Percentiles rank a stretch among this genome's conserved stretches.
phyloP scores from a whole-genome alignment of 2,797 vertebrate species.

The Poecilia gillii region DNA sequence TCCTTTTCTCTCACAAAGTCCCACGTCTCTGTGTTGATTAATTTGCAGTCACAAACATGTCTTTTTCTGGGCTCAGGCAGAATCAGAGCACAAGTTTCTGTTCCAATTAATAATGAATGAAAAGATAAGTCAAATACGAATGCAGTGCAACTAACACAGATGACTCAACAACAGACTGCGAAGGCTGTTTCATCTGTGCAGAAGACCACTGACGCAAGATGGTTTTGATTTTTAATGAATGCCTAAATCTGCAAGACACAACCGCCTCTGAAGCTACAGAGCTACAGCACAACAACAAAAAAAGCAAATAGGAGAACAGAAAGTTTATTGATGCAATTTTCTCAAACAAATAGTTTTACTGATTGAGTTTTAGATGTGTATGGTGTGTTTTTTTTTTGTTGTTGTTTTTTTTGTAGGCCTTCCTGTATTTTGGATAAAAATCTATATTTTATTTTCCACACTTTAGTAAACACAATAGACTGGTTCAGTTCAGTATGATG shows the following conservation, averaged over 20 bases:
- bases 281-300: background rate
- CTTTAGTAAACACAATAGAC: background rate
- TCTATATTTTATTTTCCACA: background rate
- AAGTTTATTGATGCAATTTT: background rate
- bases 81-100: conserved; percentile 36
- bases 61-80: conserved; percentile 35
- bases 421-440: background rate
- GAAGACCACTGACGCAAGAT: conserved; percentile 27
- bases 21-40: conserved; percentile 14
- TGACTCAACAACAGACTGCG: conserved; percentile 29
- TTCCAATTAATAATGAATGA: conserved; percentile 60
- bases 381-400: background rate
- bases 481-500: background rate
- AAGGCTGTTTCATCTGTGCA: conserved; percentile 33
- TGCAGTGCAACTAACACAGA: conserved; percentile 21
- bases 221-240: conserved; percentile 48
- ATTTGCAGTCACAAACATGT: conserved; percentile 24
- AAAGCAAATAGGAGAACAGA: background rate
- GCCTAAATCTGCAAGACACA: conserved; percentile 29
- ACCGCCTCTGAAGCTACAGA: conserved; percentile 21
- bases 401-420: background rate
- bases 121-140: conserved; percentile 41
- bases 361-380: background rate
- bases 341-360: background rate
- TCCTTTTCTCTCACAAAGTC: conserved; percentile 18